Percentiles rank a stretch among this genome's conserved stretches.
Conservation (phyloP, 2,797 vertebrate genomes). For the Petrocephalus sullivani region DNA sequence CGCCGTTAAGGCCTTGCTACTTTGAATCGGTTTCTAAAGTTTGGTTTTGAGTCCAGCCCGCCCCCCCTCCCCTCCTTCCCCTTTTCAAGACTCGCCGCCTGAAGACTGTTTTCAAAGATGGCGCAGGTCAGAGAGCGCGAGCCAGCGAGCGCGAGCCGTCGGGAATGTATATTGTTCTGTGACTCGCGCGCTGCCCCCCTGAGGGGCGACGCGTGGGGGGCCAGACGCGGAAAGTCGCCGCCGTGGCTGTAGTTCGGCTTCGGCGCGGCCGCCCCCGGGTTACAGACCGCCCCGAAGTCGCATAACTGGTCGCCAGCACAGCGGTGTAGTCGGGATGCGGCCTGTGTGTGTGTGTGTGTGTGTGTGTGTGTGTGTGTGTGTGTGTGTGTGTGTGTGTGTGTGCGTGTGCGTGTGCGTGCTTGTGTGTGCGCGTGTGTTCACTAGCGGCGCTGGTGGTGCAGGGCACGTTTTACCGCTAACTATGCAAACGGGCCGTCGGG, state of each 20-base stretch:
- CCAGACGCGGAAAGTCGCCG: neutral
- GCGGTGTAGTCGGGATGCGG: neutral
- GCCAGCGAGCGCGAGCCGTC: slow-evolving; percentile 19
- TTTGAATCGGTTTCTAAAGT: neutral
- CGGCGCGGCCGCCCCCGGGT: neutral
- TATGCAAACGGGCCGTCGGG: neutral
- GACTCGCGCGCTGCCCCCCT: neutral
- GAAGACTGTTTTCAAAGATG: slow-evolving; percentile 43
- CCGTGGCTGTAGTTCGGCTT: neutral
- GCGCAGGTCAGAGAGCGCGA: slow-evolving; percentile 41
- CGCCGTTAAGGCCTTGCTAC: neutral
- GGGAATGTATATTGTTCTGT: slow-evolving; percentile 32
- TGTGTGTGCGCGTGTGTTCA: neutral
- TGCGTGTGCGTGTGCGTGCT: neutral
- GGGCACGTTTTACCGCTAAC: neutral
- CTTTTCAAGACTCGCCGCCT: slow-evolving; percentile 21
- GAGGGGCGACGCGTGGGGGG: neutral
- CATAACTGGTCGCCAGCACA: neutral
- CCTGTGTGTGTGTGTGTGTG: neutral
- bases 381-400: neutral
- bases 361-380: neutral
- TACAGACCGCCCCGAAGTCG: neutral
- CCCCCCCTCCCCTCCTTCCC: neutral
- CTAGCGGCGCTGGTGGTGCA: neutral
- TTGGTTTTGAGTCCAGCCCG: neutral